These are phyloP conservation scores for Hapalemur alaotrensis DNA, from an alignment of 2,797 vertebrate genomes.

Conservation along the genomic window DNA sequence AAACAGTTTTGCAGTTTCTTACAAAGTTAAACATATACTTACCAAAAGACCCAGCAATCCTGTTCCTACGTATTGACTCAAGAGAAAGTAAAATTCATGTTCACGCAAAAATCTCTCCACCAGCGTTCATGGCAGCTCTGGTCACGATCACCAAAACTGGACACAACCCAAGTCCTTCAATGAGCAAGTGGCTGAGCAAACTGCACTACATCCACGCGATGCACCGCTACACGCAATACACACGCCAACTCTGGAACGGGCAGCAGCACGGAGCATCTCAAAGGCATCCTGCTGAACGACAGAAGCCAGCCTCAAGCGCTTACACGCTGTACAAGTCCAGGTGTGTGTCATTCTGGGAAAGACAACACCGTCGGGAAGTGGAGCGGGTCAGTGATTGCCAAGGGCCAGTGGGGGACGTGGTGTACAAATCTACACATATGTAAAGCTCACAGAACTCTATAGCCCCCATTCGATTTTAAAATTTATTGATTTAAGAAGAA, in stretches of 20 bases:
- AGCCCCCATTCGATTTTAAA: neutral
- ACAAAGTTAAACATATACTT: neutral
- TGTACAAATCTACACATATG: neutral
- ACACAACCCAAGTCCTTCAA: neutral
- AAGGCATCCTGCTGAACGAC: too few relatives aligned
- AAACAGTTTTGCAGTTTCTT: neutral
- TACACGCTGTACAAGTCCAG: fast-evolving
- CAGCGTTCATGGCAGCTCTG: fast-evolving
- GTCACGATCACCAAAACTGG: fast-evolving
- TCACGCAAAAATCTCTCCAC: neutral
- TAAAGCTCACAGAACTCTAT: neutral
- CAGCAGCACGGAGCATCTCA: neutral
- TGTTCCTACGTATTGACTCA: too few relatives aligned
- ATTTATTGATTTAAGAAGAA: neutral
- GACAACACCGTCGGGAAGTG: fast-evolving
- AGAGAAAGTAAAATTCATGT: too few relatives aligned
- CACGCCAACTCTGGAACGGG: neutral
- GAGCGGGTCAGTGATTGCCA: fast-evolving
- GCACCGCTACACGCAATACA: fast-evolving
- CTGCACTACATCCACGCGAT: fast-evolving
- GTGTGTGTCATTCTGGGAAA: neutral
- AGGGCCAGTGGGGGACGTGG: neutral
- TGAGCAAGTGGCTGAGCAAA: too few relatives aligned
- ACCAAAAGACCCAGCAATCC: neutral
- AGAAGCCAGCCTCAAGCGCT: neutral